phyloP scores from a whole-genome alignment of 2,797 vertebrate species.

The Etheostoma perlongum region DNA sequence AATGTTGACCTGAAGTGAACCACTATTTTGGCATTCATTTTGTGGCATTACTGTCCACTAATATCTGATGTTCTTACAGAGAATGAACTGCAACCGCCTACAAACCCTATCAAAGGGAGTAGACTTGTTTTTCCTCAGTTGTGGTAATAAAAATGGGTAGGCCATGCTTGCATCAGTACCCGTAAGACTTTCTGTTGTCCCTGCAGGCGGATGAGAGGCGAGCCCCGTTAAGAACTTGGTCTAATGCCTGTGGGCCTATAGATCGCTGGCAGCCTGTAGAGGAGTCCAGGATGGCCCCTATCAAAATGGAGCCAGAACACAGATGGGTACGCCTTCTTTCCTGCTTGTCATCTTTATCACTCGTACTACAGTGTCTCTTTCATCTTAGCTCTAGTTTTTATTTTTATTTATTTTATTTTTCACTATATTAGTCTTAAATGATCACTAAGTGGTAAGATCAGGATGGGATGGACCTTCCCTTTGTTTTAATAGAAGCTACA shows the following conservation, averaged over 20 bases:
- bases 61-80: neutral
- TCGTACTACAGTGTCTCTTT: neutral
- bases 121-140: no score
- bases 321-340: slow-evolving; percentile 74
- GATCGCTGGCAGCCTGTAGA: slow-evolving; percentile 68
- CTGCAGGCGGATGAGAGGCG: slow-evolving; percentile 82
- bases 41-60: neutral
- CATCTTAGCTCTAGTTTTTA: neutral
- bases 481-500: neutral
- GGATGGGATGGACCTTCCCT: neutral
- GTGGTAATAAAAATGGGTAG: neutral
- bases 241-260: slow-evolving; percentile 71
- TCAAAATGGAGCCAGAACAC: slow-evolving; percentile 65
- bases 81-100: neutral
- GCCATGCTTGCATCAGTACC: neutral
- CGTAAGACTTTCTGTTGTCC: neutral
- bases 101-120: neutral
- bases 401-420: neutral
- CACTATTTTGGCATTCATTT: neutral
- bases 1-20: neutral
- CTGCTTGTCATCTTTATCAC: neutral
- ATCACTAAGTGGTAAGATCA: neutral
- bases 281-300: slow-evolving; percentile 61
- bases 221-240: slow-evolving; percentile 80
- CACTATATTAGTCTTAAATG: neutral